phyloP scores from a whole-genome alignment of 2,113 vertebrate genomes.

The Xiphophorus maculatus region DNA sequence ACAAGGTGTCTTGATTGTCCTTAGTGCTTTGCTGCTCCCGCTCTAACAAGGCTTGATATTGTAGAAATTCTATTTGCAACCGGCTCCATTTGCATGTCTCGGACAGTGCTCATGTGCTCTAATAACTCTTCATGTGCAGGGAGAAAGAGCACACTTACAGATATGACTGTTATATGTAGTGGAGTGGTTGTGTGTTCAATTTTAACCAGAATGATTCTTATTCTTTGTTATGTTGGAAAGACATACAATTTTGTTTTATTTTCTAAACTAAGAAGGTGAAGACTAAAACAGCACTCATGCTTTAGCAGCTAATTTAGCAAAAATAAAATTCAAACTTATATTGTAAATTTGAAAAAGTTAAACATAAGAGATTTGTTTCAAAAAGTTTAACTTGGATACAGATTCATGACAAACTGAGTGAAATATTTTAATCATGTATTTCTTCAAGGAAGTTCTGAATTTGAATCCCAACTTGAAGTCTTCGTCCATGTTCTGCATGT shows the following conservation, averaged over 20 bases:
- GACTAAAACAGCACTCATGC: background rate
- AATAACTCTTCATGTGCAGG: conserved; percentile 83
- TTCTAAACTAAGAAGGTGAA: background rate
- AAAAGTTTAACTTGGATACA: background rate
- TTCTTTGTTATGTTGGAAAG: background rate
- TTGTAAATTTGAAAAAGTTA: too few species aligned
- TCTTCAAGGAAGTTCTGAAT: background rate
- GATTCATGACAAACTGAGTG: background rate
- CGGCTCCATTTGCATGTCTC: conserved; percentile 90
- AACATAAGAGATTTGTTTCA: too few species aligned
- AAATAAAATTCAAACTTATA: background rate
- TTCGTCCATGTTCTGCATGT: too few species aligned
- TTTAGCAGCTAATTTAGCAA: background rate
- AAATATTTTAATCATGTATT: background rate
- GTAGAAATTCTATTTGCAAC: conserved; percentile 95
- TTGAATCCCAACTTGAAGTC: too few species aligned
- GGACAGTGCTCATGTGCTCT: conserved; percentile 87
- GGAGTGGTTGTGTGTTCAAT: conserved; percentile 15
- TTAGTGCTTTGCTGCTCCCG: conserved; percentile 91
- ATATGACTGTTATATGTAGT: conserved; percentile 36
- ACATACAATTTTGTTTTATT: background rate
- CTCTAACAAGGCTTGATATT: conserved; percentile 96
- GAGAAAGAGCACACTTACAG: conserved; percentile 27
- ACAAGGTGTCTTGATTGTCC: conserved; percentile 97
- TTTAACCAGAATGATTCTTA: conserved; percentile 20